These are phyloP conservation scores for Fregetta grallaria DNA, from an alignment of 2,113 vertebrate genomes.

Conservation along the genomic window DNA sequence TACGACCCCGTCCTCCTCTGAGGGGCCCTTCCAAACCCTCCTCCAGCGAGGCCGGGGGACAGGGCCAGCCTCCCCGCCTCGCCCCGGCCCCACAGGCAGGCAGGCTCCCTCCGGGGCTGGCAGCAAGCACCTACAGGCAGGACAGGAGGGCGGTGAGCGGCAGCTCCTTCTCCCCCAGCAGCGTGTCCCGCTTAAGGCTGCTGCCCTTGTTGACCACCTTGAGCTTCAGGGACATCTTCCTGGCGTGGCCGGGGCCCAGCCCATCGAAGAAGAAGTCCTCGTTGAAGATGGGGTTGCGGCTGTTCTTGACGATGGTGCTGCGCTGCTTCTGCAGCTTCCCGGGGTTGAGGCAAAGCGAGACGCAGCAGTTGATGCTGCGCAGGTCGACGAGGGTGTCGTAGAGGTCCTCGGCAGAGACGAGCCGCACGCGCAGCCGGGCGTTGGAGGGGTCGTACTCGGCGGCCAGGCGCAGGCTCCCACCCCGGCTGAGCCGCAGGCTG, in stretches of 20 bases:
- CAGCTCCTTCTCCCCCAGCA: constrained; percentile 93
- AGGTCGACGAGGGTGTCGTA: constrained; percentile 86
- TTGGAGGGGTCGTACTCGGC: constrained; percentile 86
- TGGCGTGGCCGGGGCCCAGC: constrained; percentile 81
- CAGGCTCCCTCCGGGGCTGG: not conserved
- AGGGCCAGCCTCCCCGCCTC: not conserved
- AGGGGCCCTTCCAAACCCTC: not conserved
- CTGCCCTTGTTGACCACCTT: constrained; percentile 98
- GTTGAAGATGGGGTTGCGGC: constrained; percentile 93
- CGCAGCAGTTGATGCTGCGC: constrained; percentile 95
- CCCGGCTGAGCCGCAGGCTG: constrained; percentile 82
- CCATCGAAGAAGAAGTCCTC: constrained; percentile 98
- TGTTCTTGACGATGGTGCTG: constrained; percentile 97
- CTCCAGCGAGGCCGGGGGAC: not conserved
- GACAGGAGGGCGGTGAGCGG: constrained; percentile 83
- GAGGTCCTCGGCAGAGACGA: constrained; percentile 87
- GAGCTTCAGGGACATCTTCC: constrained; percentile 90
- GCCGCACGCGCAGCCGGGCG: constrained; percentile 84
- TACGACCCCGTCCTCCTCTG: not conserved
- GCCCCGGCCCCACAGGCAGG: not conserved
- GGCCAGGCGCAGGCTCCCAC: constrained; percentile 83
- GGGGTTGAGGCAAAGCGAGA: constrained; percentile 90
- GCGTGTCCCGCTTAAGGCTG: constrained; percentile 90
- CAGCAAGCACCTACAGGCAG: constrained; percentile 40
- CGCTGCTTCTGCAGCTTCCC: constrained; percentile 96